phyloP scores from a whole-genome alignment of 2,113 vertebrate genomes.

The Cnemophilus loriae region DNA sequence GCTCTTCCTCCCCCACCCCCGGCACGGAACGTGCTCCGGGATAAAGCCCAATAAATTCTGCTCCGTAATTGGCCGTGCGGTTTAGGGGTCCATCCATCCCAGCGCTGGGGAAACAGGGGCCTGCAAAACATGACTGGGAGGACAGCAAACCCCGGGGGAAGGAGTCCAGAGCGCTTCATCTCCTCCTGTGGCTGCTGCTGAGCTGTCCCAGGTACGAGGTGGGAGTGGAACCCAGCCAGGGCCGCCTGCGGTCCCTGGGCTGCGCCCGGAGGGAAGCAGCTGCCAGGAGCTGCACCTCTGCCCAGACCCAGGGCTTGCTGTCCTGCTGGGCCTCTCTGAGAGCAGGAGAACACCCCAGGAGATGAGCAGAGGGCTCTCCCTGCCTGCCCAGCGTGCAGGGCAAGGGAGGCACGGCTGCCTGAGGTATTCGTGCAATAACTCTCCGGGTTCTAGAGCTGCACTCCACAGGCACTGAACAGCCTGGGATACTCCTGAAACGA shows the following conservation, averaged over 20 bases:
- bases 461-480: not conserved
- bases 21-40: not conserved
- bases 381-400: not conserved
- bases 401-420: not conserved
- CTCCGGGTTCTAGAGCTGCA: not conserved
- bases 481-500: not conserved
- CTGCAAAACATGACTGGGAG: not conserved
- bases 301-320: not conserved
- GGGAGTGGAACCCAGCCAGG: not conserved
- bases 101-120: not conserved
- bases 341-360: not conserved
- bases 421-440: not conserved
- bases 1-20: not conserved
- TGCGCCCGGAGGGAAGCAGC: not conserved
- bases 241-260: not conserved
- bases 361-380: not conserved
- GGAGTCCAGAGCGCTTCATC: not conserved
- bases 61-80: not conserved
- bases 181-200: not conserved
- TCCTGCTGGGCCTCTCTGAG: not conserved
- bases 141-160: not conserved
- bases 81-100: conserved; percentile 2
- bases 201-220: not conserved
- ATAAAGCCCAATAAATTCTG: conserved; percentile 27
- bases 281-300: not conserved